These are phyloP conservation scores for Sisor rabdophorus DNA, from an alignment of 2,113 vertebrate species.

Conservation along the genomic window DNA sequence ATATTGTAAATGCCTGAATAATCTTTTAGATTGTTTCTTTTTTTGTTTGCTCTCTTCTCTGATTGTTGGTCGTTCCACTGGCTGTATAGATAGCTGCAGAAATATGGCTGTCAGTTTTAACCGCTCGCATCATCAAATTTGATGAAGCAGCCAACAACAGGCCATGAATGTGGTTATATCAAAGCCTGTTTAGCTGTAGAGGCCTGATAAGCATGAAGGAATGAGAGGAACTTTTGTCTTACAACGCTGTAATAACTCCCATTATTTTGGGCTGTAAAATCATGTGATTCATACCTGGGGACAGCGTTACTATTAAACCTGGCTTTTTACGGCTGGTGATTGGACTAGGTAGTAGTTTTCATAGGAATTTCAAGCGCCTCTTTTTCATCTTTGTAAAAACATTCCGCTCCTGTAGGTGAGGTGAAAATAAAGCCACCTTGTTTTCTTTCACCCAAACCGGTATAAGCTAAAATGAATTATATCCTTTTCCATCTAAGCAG, in stretches of 20 bases:
- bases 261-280: slow-evolving; percentile 52
- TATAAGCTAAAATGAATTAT: slow-evolving; percentile 32
- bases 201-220: slow-evolving; percentile 40
- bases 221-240: slow-evolving; percentile 36
- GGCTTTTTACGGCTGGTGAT: slow-evolving; percentile 50
- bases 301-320: slow-evolving; percentile 47
- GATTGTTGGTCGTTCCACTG: slow-evolving; percentile 24
- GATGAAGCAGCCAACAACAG: slow-evolving; percentile 44
- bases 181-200: slow-evolving; percentile 39
- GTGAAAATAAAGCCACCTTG: slow-evolving; percentile 15
- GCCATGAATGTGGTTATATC: slow-evolving; percentile 41
- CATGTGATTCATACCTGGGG: slow-evolving; percentile 49
- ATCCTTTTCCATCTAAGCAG: slow-evolving; percentile 3
- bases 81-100: slow-evolving; percentile 42
- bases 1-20: not conserved
- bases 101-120: slow-evolving; percentile 42
- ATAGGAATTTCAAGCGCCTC: slow-evolving; percentile 31
- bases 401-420: not conserved
- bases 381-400: not conserved
- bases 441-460: slow-evolving; percentile 32
- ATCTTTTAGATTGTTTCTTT: not conserved
- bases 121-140: slow-evolving; percentile 46
- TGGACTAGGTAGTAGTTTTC: slow-evolving; percentile 52
- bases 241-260: slow-evolving; percentile 44
- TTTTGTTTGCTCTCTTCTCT: not conserved